Evolutionary conservation across 2,797 vertebrate species (phyloP).

Genomic region (Benthosema pterotum): DNA sequence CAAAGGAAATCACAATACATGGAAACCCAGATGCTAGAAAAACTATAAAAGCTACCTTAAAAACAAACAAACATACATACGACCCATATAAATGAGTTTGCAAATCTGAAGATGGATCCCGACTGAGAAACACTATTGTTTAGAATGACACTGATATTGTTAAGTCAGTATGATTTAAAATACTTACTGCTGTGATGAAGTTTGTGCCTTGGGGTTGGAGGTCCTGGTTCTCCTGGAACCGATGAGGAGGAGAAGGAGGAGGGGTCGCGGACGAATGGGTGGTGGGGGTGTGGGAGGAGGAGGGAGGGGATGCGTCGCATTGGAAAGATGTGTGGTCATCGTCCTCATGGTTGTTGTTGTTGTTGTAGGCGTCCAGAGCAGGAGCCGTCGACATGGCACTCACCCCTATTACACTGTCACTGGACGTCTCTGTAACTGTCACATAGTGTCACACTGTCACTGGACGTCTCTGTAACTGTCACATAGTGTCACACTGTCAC

Average conservation of each 20-base stretch:
- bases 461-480: too few species aligned
- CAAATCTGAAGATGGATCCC: too few species aligned
- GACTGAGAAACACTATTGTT: too few species aligned
- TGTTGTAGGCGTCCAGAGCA: slow-evolving; percentile 66
- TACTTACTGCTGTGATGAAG: slow-evolving; percentile 82
- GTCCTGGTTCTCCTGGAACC: slow-evolving; percentile 73
- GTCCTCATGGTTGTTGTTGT: slow-evolving; percentile 49
- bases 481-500: too few species aligned
- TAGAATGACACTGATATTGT: too few species aligned
- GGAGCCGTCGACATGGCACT: slow-evolving; percentile 53
- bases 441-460: not conserved
- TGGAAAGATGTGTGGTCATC: slow-evolving; percentile 58
- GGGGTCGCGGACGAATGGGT: slow-evolving; percentile 54
- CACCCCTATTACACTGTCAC: slow-evolving; percentile 37
- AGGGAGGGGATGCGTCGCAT: slow-evolving; percentile 42
- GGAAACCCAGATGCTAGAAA: too few species aligned
- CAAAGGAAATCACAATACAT: too few species aligned
- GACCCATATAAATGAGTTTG: too few species aligned
- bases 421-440: too few species aligned
- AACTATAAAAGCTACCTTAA: too few species aligned
- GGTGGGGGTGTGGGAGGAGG: slow-evolving; percentile 41
- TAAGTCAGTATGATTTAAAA: not conserved
- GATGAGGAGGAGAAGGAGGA: slow-evolving; percentile 51
- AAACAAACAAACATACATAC: too few species aligned
- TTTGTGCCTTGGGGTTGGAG: slow-evolving; percentile 69